Conservation (phyloP, 2,113 vertebrate genomes). For the Scatophagus argus region DNA sequence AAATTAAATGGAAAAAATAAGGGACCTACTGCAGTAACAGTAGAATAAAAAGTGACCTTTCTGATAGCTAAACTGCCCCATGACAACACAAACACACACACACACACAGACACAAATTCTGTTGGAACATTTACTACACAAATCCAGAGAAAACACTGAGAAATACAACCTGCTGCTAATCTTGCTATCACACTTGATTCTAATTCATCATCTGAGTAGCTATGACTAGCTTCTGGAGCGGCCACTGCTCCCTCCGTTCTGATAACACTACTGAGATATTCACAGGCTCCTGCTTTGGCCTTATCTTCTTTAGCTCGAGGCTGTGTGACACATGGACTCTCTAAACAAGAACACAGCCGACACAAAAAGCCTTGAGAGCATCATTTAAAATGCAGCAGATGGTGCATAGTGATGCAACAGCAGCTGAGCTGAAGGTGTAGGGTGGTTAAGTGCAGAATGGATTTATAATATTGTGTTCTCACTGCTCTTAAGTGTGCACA, state of each 20-base stretch:
- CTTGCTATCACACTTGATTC: constrained; percentile 31
- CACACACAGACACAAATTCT: not conserved
- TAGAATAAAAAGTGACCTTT: constrained; percentile 8
- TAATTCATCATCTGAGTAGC: constrained; percentile 36
- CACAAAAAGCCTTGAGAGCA: constrained; percentile 53
- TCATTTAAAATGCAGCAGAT: constrained; percentile 64
- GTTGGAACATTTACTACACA: not conserved
- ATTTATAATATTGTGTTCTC: not conserved
- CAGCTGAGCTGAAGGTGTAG: constrained; percentile 44
- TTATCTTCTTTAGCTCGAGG: constrained; percentile 49
- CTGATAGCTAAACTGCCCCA: not conserved
- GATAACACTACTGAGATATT: constrained; percentile 46
- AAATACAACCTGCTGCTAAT: constrained; percentile 45
- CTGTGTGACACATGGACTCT: constrained; percentile 40
- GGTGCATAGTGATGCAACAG: constrained; percentile 39
- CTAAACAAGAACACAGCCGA: constrained; percentile 42
- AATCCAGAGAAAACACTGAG: not conserved
- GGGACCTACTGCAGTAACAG: not conserved
- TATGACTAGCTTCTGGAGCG: constrained; percentile 42
- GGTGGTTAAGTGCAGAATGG: not conserved
- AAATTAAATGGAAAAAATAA: not conserved
- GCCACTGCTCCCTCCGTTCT: constrained; percentile 9
- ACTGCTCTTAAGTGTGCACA: not conserved
- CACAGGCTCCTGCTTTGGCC: constrained; percentile 28
- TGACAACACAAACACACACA: constrained; percentile 6